Percentiles rank a stretch among this genome's conserved stretches.
Conservation (phyloP, 2,797 vertebrate genomes). For the Epinephelus coioides region DNA sequence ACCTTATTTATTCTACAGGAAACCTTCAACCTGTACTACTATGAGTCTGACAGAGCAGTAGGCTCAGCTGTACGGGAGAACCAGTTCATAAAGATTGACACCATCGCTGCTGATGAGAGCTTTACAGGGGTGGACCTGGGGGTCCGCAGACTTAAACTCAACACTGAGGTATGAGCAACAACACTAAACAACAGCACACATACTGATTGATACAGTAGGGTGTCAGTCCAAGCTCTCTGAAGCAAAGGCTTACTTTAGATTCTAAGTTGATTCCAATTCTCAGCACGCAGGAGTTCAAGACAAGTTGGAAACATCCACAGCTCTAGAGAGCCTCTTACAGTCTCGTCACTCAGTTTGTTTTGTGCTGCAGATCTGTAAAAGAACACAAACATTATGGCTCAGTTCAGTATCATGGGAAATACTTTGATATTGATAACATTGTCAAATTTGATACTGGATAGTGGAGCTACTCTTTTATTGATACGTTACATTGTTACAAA, state of each 20-base stretch:
- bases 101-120: constrained; percentile 97
- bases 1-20: constrained; percentile 75
- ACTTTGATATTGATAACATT: constrained; percentile 46
- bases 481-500: constrained; percentile 25
- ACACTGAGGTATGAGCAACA: constrained; percentile 87
- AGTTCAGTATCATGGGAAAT: constrained; percentile 41
- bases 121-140: constrained; percentile 97
- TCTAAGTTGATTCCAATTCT: constrained; percentile 12
- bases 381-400: constrained; percentile 32
- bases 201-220: constrained; percentile 3
- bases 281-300: constrained; percentile 36
- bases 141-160: constrained; percentile 93
- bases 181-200: not conserved
- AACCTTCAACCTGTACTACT: constrained; percentile 98
- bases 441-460: constrained; percentile 30
- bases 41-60: constrained; percentile 93
- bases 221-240: constrained; percentile 4
- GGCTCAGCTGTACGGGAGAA: constrained; percentile 90
- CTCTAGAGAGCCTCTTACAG: constrained; percentile 14
- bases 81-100: constrained; percentile 97
- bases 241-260: constrained; percentile 7
- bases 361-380: constrained; percentile 20
- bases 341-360: constrained; percentile 29
- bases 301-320: constrained; percentile 32
- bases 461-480: constrained; percentile 20